Conservation (phyloP, 2,888 invertebrate genomes). For the Morpho achilles region DNA sequence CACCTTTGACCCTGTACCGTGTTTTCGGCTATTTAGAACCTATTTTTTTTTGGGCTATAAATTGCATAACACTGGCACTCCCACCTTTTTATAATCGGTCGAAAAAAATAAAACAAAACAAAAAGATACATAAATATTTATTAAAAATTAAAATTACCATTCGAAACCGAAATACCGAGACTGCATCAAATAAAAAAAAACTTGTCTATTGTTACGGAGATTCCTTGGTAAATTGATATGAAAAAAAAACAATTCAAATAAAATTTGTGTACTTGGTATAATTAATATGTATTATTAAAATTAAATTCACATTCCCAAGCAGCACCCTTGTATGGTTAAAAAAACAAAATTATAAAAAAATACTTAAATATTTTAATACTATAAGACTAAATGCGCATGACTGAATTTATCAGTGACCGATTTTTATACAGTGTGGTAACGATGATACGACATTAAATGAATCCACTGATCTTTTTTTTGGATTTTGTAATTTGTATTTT, state of each 20-base stretch:
- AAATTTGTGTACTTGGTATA: conserved; percentile 31
- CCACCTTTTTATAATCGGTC: conserved; percentile 40
- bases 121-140: conserved; percentile 75
- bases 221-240: conserved; percentile 40
- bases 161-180: conserved; percentile 53
- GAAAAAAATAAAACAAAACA: conserved; percentile 57
- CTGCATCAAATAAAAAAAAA: conserved; percentile 41
- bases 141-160: conserved; percentile 69
- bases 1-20: conserved; percentile 8
- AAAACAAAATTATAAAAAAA: conserved; percentile 53
- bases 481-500: too few relatives aligned
- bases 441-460: too few relatives aligned
- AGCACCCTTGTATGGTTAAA: conserved; percentile 61
- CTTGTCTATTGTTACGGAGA: conserved; percentile 48
- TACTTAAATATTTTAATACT: conserved; percentile 55
- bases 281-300: conserved; percentile 46
- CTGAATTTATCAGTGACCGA: background rate
- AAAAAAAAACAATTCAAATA: conserved; percentile 23
- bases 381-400: conserved; percentile 11
- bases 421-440: background rate
- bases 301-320: conserved; percentile 53
- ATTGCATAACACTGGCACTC: conserved; percentile 75
- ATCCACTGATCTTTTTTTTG: too few relatives aligned
- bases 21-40: background rate
- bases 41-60: conserved; percentile 49